Percentiles rank a stretch among this genome's conserved stretches.
Evolutionary conservation across 2,797 vertebrate species (phyloP).

Genomic region (Dallia pectoralis): DNA sequence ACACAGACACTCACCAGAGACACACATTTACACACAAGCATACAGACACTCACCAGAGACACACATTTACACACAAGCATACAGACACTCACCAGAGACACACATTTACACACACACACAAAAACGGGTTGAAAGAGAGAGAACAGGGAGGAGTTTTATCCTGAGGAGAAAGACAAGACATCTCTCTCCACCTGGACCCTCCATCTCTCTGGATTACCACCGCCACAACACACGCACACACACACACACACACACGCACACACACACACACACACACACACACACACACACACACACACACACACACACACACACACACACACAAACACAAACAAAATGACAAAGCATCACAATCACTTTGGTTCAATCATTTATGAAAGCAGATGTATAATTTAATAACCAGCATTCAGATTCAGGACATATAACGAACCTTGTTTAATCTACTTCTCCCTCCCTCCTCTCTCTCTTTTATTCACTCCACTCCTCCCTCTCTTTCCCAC

Average conservation of each 20-base stretch:
- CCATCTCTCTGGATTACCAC: too few relatives aligned
- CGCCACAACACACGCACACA: constrained; percentile 33
- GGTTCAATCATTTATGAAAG: constrained; percentile 70
- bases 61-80: not conserved
- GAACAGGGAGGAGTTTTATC: too few relatives aligned
- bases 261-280: constrained; percentile 26
- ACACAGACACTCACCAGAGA: constrained; percentile 8
- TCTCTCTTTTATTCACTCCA: constrained; percentile 27
- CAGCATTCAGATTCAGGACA: constrained; percentile 64
- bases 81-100: constrained; percentile 12
- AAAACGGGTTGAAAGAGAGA: too few relatives aligned
- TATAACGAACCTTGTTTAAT: constrained; percentile 65
- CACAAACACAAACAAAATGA: constrained; percentile 51
- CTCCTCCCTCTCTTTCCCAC: constrained; percentile 7
- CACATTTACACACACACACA: constrained; percentile 23
- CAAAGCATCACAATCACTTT: constrained; percentile 56
- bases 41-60: not conserved
- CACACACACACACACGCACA: constrained; percentile 29
- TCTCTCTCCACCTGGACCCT: too few relatives aligned
- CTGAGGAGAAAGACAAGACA: too few relatives aligned
- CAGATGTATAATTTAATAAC: constrained; percentile 69
- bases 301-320: constrained; percentile 32
- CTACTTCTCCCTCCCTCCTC: constrained; percentile 14
- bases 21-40: constrained; percentile 11
- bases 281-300: constrained; percentile 22